A percentile compares a stretch with the other conserved stretches of the same genome.
Conservation (phyloP, 2,888 invertebrate species). For the Beris morrisii region DNA sequence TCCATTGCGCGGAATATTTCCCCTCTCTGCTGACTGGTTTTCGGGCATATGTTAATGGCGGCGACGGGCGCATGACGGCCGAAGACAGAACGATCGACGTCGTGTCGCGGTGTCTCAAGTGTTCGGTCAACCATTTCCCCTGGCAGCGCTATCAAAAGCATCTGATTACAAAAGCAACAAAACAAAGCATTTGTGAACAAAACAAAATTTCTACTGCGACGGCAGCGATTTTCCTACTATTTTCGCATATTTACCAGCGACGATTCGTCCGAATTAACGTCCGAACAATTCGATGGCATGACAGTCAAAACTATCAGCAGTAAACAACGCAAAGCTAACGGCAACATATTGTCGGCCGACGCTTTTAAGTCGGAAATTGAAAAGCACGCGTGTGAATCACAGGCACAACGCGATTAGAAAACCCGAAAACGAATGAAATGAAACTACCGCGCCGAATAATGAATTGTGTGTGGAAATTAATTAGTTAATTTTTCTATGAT, state of each 20-base stretch:
- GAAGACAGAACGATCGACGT: too few relatives aligned
- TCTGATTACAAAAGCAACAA: slow-evolving; percentile 11
- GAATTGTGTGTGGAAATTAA: background rate
- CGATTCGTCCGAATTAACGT: background rate
- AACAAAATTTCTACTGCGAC: background rate
- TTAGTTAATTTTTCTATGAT: background rate
- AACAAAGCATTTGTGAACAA: slow-evolving; percentile 1
- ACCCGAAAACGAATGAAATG: background rate
- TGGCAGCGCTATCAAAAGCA: slow-evolving; percentile 9
- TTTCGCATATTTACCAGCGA: slow-evolving; percentile 17
- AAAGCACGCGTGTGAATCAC: slow-evolving; percentile 3
- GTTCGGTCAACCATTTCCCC: too few relatives aligned
- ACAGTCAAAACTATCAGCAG: background rate
- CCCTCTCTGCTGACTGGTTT: too few relatives aligned
- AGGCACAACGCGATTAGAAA: background rate
- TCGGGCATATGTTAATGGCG: too few relatives aligned
- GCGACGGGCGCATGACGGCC: too few relatives aligned
- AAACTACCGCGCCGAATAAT: background rate
- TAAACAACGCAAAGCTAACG: background rate
- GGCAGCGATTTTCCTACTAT: background rate
- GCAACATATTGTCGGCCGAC: background rate
- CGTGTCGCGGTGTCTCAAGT: too few relatives aligned
- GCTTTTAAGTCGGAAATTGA: background rate
- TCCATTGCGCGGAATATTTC: too few relatives aligned
- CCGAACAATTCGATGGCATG: background rate